These are phyloP conservation scores for Dascyllus trimaculatus DNA, from an alignment of 2,113 vertebrate species.

Conservation along the genomic window DNA sequence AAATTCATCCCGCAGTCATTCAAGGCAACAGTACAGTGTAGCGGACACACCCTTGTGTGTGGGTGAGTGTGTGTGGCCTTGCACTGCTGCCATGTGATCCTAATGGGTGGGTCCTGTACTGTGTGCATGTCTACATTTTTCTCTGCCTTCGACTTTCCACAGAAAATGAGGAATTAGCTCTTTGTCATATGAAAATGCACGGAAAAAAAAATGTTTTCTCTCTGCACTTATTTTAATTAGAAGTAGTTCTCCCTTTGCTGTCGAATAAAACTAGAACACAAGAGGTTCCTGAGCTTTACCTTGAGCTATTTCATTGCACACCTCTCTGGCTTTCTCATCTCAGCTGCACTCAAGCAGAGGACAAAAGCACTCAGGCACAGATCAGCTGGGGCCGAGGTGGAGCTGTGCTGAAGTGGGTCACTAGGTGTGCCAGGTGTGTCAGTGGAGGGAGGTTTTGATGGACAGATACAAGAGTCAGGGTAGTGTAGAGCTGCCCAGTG, in stretches of 20 bases:
- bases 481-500: neutral
- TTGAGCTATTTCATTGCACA: conserved; percentile 8
- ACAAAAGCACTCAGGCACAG: conserved; percentile 5
- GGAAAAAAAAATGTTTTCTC: neutral
- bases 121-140: conserved; percentile 45
- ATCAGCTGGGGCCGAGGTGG: conserved; percentile 34
- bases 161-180: conserved; percentile 27
- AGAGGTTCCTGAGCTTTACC: conserved; percentile 17
- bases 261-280: conserved; percentile 4
- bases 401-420: conserved; percentile 63
- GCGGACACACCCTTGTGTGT: conserved; percentile 65
- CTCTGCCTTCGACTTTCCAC: conserved; percentile 32
- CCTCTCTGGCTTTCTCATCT: neutral
- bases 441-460: conserved; percentile 19
- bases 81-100: conserved; percentile 55
- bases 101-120: conserved; percentile 49
- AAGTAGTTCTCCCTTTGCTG: conserved; percentile 19
- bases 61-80: conserved; percentile 57
- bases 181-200: conserved; percentile 18
- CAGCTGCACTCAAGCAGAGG: neutral
- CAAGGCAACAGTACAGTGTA: conserved; percentile 44
- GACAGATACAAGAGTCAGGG: neutral
- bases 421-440: conserved; percentile 63
- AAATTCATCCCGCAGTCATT: conserved; percentile 48
- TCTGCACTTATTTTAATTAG: neutral